phyloP scores from a whole-genome alignment of 2,113 vertebrate species.

The Colaptes auratus region DNA sequence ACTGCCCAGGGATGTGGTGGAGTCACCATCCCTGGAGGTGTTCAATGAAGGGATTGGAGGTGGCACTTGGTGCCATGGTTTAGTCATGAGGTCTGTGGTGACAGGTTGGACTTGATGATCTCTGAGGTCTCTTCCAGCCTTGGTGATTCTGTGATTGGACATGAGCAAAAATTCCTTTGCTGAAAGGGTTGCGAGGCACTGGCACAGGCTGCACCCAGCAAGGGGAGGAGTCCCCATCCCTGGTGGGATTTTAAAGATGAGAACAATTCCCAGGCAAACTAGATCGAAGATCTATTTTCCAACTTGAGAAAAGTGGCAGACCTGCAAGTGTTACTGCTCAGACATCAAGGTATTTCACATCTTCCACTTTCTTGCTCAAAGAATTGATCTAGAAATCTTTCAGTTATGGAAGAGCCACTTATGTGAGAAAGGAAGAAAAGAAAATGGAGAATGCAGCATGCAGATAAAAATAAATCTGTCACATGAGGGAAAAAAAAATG shows the following conservation, averaged over 20 bases:
- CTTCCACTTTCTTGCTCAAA: neutral
- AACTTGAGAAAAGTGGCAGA: neutral
- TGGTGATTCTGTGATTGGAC: too few relatives aligned
- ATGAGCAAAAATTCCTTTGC: neutral
- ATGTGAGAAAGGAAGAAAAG: neutral
- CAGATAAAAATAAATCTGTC: neutral
- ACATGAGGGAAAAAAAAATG: neutral
- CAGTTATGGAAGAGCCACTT: neutral
- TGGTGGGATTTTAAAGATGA: neutral
- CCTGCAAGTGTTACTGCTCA: neutral
- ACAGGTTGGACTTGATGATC: too few relatives aligned
- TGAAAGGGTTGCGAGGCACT: neutral
- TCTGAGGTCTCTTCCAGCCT: too few relatives aligned
- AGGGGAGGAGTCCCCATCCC: neutral
- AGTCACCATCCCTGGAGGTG: too few relatives aligned
- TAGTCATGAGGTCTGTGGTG: too few relatives aligned
- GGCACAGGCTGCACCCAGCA: rapidly evolving
- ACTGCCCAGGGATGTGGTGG: too few relatives aligned
- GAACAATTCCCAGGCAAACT: neutral
- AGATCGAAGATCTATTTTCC: neutral
- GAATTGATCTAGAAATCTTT: neutral
- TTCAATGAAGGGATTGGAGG: too few relatives aligned
- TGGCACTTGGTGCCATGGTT: too few relatives aligned
- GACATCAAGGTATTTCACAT: neutral
- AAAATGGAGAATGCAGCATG: too few relatives aligned